Conservation (phyloP, 37 sponge, comb jelly and placozoan genomes). For the Halichondria panicea region DNA sequence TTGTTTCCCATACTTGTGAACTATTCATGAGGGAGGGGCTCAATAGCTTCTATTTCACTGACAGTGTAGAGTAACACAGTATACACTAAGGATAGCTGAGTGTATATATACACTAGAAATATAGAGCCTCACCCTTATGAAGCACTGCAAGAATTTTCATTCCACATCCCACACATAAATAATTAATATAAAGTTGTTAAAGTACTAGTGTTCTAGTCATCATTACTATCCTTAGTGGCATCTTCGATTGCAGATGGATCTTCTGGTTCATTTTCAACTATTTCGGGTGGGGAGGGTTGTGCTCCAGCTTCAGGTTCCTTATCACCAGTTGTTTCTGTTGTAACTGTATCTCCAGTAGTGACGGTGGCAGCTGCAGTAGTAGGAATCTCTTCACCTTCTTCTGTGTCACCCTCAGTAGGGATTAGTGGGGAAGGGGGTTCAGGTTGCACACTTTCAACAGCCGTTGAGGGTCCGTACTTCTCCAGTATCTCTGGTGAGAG, state of each 20-base stretch:
- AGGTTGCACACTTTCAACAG: no score
- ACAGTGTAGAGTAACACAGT: no score
- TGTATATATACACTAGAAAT: no score
- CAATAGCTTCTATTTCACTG: no score
- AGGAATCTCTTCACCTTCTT: background rate
- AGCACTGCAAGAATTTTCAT: background rate
- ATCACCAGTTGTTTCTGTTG: background rate
- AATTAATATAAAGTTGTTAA: background rate
- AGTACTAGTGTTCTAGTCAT: background rate
- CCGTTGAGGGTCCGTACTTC: conserved; percentile 54
- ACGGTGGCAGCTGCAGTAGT: background rate
- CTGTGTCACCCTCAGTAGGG: no score
- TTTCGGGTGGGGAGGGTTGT: background rate
- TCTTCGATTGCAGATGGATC: background rate
- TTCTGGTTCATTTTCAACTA: background rate
- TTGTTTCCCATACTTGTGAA: conserved; percentile 61
- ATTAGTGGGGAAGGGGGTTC: background rate
- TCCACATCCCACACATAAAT: background rate
- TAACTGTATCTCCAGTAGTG: background rate
- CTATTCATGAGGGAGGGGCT: no score
- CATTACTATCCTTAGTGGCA: background rate
- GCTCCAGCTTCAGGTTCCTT: background rate
- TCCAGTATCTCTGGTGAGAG: conserved; percentile 50
- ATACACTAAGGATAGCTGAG: no score
- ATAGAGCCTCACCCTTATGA: background rate